phyloP scores from a whole-genome alignment of 2,113 vertebrate species.

The Azemiops feae region DNA sequence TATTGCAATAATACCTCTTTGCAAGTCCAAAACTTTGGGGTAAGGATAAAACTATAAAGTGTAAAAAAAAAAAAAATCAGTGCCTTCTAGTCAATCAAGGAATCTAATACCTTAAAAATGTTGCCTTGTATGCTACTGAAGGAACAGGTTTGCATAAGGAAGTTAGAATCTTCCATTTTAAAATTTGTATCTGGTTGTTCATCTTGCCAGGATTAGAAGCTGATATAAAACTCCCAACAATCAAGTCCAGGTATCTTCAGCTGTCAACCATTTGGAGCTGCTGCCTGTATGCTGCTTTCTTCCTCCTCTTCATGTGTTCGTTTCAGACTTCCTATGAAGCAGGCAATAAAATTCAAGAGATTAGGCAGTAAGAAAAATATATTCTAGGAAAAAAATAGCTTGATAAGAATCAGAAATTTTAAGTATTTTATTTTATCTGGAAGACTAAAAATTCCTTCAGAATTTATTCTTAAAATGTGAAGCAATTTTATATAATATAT shows the following conservation, averaged over 20 bases:
- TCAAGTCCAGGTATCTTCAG: conserved; percentile 6
- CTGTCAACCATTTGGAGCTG: conserved; percentile 86
- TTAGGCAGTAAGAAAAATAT: neutral
- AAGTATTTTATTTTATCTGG: neutral
- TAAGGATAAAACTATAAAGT: conserved; percentile 96
- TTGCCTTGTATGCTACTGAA: conserved; percentile 68
- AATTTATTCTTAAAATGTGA: neutral
- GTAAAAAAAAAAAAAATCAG: conserved; percentile 73
- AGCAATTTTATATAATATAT: neutral
- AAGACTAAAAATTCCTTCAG: neutral
- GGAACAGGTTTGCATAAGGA: conserved; percentile 71
- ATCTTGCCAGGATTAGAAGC: conserved; percentile 50
- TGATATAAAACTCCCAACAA: conserved; percentile 49
- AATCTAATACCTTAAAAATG: conserved; percentile 73
- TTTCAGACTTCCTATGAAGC: conserved; percentile 86
- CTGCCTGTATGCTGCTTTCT: conserved; percentile 88
- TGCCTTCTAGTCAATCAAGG: conserved; percentile 73
- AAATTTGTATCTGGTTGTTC: conserved; percentile 27
- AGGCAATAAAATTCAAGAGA: conserved; percentile 1
- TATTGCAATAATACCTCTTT: conserved; percentile 99
- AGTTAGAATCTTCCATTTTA: conserved; percentile 60
- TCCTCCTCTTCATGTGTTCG: conserved; percentile 93
- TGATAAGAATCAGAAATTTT: neutral
- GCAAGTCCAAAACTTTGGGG: conserved; percentile 96
- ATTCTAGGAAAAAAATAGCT: neutral